Evolutionary conservation across 2,888 invertebrate genomes (phyloP), one percentile per base, ranked within the genome.

Genomic region (Ligdia adustata): DNA sequence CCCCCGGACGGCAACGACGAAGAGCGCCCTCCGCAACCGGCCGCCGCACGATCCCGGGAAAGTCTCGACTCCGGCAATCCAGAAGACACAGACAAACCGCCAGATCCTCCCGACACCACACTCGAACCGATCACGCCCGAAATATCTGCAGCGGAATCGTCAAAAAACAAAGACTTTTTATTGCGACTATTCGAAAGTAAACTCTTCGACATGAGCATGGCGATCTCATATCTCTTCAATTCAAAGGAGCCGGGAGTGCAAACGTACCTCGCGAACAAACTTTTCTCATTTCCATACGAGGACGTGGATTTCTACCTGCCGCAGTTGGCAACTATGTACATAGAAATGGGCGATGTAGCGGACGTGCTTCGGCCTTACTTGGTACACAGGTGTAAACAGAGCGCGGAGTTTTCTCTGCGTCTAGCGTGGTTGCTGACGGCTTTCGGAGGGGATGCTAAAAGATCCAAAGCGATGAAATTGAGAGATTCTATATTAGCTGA

Each of bases 231-330:
- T 91, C 92, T 99, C 48, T 99, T 98, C 85, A 98, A 98, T 82
- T 98, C 99, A 26, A 99, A 99, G 89, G 99, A 99, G 82, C 97
- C 98, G 24, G 99, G 99, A 52, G 99, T 99, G 59, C 96, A 99
- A 75, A 96, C 97, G 68, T 99, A 99, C 90, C 95, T 99, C 79
- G 99, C 98, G 57, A 99, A 99, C 91, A 96, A 98, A 87, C 94
- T 99, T 90, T 99, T 99, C 88, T 97, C 96, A 82, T 99, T 99
- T 84, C 94, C 95, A 16, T 93, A 96, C 79, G 92, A 92, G 58
- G 98, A 98, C 64, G 98, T 99, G 56, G 99, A 99, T 91, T 97
- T 99, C 82, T 99, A 99, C 90, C 93, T 99, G 79, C 99, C 99
- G 33, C 99, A 99, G 88, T 90, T 99, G 73, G 95, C 99, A 72